Evolutionary conservation across 2,113 vertebrate genomes (phyloP), one percentile per base, ranked within the genome.

Genomic region (Hucho hucho): DNA sequence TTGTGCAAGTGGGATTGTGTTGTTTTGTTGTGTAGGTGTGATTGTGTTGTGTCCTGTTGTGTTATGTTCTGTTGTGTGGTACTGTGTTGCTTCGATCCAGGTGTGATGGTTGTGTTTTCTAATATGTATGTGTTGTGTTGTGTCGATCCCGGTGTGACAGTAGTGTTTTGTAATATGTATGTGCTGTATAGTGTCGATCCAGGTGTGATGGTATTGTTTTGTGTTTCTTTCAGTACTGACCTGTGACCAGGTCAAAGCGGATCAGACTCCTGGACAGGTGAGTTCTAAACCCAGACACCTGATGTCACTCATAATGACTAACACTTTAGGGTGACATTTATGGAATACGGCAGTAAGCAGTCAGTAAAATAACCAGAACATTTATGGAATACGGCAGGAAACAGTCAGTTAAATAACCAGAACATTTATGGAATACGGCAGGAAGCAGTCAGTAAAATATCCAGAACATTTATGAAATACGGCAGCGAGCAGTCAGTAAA

Each of bases 181-280:
- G 4, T 29, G 29, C 4, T n/a, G 66, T n/a, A 1, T 26, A 4
- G 66, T 22, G 32, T 25, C 9, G 25, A 29, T 29, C 29, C 4
- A 29, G 29, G 25, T 47, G 9, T 37, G 32, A 68, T n/a, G 22
- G 16, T 68, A 1, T 7, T 37, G 32, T 68, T 46, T 46, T n/a
- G 12, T 68, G 28, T n/a, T 66, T 26, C 49, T 43, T 81, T 3
- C 28, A 93, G 92, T 86, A 49, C 74, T 92, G 0, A n/a, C 82
- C 29, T 93, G 92, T 75, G 79, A 83, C 18, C 46, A 1, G 9
- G 91, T 91, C 78, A 47, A 4, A 5, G 1, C 13, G 0, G 4
- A 65, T 0, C 9, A 7, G 1, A 25, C 4, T 0, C 0, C 53
- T 6, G 4, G 28, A 13, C 72, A 63, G 83, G 91, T 92, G 70